Percentiles rank a stretch among this genome's conserved stretches.
These are phyloP conservation scores for Spondyliosoma cantharus DNA, from an alignment of 2,797 vertebrate species.

Conservation along the genomic window DNA sequence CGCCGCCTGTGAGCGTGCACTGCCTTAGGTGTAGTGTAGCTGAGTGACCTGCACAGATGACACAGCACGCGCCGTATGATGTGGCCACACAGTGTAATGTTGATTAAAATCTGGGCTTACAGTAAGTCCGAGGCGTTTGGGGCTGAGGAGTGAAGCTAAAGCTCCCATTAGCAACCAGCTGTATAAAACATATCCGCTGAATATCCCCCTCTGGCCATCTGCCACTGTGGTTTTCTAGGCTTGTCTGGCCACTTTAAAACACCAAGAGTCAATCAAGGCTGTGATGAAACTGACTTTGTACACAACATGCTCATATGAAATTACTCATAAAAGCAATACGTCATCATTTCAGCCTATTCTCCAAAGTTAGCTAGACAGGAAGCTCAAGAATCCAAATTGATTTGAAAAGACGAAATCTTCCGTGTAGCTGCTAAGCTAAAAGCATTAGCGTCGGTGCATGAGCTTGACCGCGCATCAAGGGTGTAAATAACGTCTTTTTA, in stretches of 20 bases:
- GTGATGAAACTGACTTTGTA: background rate
- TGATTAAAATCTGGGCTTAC: slow-evolving; percentile 65
- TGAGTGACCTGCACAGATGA: slow-evolving; percentile 40
- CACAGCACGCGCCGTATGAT: slow-evolving; percentile 14
- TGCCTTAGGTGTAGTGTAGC: slow-evolving; percentile 29
- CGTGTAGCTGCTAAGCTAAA: too few relatives aligned
- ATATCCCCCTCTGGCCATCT: slow-evolving; percentile 57
- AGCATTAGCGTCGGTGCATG: too few relatives aligned
- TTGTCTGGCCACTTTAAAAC: slow-evolving; percentile 38
- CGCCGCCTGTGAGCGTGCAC: slow-evolving; percentile 10
- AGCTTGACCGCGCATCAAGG: too few relatives aligned
- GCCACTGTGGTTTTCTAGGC: slow-evolving; percentile 22
- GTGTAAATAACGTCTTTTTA: too few relatives aligned
- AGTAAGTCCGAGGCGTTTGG: slow-evolving; percentile 49
- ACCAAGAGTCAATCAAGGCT: slow-evolving; percentile 15
- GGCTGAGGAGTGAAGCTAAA: slow-evolving; percentile 41
- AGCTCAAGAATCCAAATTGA: background rate
- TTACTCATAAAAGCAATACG: too few relatives aligned
- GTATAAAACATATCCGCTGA: slow-evolving; percentile 45
- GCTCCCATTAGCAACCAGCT: slow-evolving; percentile 54
- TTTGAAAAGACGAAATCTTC: too few relatives aligned
- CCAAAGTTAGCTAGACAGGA: background rate
- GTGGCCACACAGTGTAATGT: slow-evolving; percentile 28
- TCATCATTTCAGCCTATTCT: background rate
- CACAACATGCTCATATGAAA: background rate